Conservation (phyloP, 2,113 vertebrate species). For the Microcebus tavaratra region DNA sequence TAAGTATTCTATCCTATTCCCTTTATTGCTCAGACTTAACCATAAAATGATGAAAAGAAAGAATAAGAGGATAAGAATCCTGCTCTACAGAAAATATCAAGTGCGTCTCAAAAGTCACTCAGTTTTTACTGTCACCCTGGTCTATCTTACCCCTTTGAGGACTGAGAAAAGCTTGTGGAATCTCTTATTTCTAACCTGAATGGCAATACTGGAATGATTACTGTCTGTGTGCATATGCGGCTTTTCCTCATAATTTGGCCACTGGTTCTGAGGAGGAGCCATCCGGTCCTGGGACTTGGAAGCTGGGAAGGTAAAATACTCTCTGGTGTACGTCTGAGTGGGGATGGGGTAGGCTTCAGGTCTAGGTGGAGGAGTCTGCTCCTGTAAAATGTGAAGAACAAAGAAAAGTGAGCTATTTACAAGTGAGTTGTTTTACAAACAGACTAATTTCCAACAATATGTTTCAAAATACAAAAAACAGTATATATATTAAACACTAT, state of each 20-base stretch:
- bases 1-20: too few relatives aligned
- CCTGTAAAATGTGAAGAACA: conserved; percentile 81
- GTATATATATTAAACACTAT: background rate
- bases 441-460: background rate
- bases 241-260: conserved; percentile 92
- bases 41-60: background rate
- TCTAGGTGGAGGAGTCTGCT: conserved; percentile 90
- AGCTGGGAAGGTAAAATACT: conserved; percentile 98
- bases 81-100: rapidly evolving
- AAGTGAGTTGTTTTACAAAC: background rate
- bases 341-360: conserved; percentile 98
- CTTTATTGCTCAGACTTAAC: background rate
- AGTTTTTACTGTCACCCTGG: rapidly evolving
- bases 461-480: background rate
- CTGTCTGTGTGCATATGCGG: conserved; percentile 85
- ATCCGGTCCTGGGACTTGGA: conserved; percentile 95
- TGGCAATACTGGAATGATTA: conserved; percentile 83
- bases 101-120: background rate
- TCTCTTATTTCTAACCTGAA: conserved; percentile 89
- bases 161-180: background rate
- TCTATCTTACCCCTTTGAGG: background rate
- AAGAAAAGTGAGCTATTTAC: background rate
- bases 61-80: background rate
- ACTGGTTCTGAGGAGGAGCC: conserved; percentile 89
- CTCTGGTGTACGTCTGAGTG: conserved; percentile 96